Conservation (phyloP, 2,113 vertebrate species). For the Pangasianodon hypophthalmus region DNA sequence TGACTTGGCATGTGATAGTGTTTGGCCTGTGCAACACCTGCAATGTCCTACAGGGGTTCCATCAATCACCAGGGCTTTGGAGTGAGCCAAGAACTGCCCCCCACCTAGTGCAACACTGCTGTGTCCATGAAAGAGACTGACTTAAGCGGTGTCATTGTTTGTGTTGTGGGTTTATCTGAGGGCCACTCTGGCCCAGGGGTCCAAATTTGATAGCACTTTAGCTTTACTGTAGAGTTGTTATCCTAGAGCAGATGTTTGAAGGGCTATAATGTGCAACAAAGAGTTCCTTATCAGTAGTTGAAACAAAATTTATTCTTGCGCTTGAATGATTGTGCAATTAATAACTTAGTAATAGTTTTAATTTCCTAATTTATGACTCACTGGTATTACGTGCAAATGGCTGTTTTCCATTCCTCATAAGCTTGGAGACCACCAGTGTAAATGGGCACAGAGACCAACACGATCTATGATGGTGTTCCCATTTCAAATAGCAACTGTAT, state of each 20-base stretch:
- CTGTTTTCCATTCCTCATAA: slow-evolving; percentile 33
- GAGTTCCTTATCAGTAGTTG: slow-evolving; percentile 34
- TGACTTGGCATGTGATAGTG: slow-evolving; percentile 74
- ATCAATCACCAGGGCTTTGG: slow-evolving; percentile 66
- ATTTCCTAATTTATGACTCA: slow-evolving; percentile 42
- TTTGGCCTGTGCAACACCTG: slow-evolving; percentile 77
- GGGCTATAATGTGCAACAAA: slow-evolving; percentile 31
- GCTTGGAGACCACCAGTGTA: slow-evolving; percentile 46
- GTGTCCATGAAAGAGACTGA: slow-evolving; percentile 31
- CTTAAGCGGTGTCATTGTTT: slow-evolving; percentile 35
- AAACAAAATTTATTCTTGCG: slow-evolving; percentile 17
- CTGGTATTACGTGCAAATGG: neutral
- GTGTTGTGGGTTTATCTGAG: slow-evolving; percentile 44
- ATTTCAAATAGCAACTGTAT: slow-evolving; percentile 50
- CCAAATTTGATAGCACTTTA: slow-evolving; percentile 41
- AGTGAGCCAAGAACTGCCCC: slow-evolving; percentile 46
- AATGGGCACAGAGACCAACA: slow-evolving; percentile 38
- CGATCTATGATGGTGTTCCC: slow-evolving; percentile 54
- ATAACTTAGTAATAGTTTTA: slow-evolving; percentile 34
- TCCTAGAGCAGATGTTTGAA: slow-evolving; percentile 43
- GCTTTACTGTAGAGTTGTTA: slow-evolving; percentile 29
- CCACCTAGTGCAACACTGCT: slow-evolving; percentile 36
- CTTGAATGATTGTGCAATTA: slow-evolving; percentile 32
- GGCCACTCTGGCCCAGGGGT: slow-evolving; percentile 44
- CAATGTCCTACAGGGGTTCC: slow-evolving; percentile 55